phyloP scores from a whole-genome alignment of 2,888 invertebrate genomes.

The Phymatocera aterrima region DNA sequence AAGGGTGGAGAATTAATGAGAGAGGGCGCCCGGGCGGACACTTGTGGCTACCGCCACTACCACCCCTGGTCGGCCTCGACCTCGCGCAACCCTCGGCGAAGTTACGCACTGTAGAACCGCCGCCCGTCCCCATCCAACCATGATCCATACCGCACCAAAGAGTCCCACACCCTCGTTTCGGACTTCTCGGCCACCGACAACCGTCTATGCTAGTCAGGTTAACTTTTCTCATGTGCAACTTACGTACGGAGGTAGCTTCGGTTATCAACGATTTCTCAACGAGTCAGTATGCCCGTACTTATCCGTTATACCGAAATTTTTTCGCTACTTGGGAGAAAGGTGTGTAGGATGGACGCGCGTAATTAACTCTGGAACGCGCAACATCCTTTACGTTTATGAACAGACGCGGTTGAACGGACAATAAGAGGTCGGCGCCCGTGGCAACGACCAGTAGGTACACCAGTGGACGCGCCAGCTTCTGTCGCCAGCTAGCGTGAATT shows the following conservation, averaged over 20 bases:
- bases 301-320: not conserved
- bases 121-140: constrained; percentile 9
- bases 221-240: constrained; percentile 23
- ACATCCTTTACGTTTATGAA: constrained; percentile 13
- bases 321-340: too few relatives aligned
- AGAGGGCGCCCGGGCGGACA: constrained; percentile 74
- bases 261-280: not conserved
- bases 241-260: constrained; percentile 1
- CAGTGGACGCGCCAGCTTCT: constrained; percentile 53
- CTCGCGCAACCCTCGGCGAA: constrained; percentile 51
- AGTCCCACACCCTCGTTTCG: constrained; percentile 29
- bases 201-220: not conserved
- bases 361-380: not conserved
- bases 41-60: constrained; percentile 73
- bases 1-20: constrained; percentile 75
- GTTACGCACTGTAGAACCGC: constrained; percentile 46
- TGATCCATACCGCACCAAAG: constrained; percentile 17
- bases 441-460: constrained; percentile 39
- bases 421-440: constrained; percentile 36
- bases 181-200: constrained; percentile 11
- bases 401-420: constrained; percentile 35
- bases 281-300: not conserved
- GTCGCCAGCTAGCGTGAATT: constrained; percentile 68
- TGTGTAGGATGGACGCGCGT: not conserved
- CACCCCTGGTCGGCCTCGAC: constrained; percentile 53